A percentile compares a stretch with the other conserved stretches of the same genome.
phyloP scores from a whole-genome alignment of 1,140 invertebrate genomes.

The Drosophila tristis region DNA sequence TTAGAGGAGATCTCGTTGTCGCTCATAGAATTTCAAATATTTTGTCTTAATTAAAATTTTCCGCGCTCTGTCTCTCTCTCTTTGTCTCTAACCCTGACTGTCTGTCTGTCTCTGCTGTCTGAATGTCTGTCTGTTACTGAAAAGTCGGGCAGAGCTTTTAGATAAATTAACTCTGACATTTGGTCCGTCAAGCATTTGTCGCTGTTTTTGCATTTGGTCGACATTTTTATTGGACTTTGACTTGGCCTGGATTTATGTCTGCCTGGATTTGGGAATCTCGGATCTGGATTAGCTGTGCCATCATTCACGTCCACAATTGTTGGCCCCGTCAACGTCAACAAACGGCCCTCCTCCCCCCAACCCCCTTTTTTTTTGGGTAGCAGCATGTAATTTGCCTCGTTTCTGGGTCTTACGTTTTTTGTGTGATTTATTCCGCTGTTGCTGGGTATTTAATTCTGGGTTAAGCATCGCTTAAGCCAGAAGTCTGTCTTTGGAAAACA shows the following conservation, averaged over 20 bases:
- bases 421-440: conserved; percentile 68
- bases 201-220: conserved; percentile 70
- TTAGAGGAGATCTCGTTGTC: conserved; percentile 53
- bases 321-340: conserved; percentile 41
- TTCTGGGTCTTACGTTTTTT: conserved; percentile 49
- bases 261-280: conserved; percentile 34
- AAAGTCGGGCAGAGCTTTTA: conserved; percentile 74
- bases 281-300: conserved; percentile 64
- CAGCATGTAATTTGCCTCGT: conserved; percentile 71
- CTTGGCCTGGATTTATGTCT: conserved; percentile 72
- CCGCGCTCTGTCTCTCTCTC: conserved; percentile 16
- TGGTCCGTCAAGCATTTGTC: conserved; percentile 73
- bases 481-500: conserved; percentile 58
- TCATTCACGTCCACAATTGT: conserved; percentile 61
- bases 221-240: conserved; percentile 79
- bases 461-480: conserved; percentile 62
- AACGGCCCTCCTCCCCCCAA: background rate
- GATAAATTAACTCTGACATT: conserved; percentile 77
- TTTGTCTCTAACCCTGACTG: conserved; percentile 3
- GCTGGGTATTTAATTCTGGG: conserved; percentile 63
- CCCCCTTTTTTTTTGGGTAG: conserved; percentile 26
- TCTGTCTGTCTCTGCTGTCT: background rate
- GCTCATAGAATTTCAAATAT: conserved; percentile 70
- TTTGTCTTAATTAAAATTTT: conserved; percentile 77
- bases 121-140: conserved; percentile 7